A percentile compares a stretch with the other conserved stretches of the same genome.
Evolutionary conservation across 2,797 vertebrate genomes (phyloP).

Genomic region (Gymnothorax reevesii): DNA sequence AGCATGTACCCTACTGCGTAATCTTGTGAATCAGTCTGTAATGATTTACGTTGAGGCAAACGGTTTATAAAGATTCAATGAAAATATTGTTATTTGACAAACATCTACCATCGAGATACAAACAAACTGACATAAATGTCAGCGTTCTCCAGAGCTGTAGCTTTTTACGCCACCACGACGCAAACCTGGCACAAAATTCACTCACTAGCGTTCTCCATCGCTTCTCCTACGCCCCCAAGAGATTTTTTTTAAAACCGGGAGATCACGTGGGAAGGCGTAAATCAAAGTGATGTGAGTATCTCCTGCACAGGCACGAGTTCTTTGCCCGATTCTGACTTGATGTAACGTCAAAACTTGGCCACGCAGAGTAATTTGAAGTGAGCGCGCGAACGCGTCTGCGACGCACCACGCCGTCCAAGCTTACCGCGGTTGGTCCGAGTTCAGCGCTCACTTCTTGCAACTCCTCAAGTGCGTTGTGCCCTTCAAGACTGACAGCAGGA

Average conservation of each 20-base stretch:
- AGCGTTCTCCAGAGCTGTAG: no score
- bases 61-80: no score
- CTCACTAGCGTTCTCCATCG: background rate
- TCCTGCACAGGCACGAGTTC: background rate
- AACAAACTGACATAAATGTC: no score
- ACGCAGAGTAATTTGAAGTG: conserved; percentile 49
- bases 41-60: no score
- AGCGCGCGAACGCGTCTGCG: conserved; percentile 36
- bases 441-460: conserved; percentile 40
- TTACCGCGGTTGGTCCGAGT: conserved; percentile 49
- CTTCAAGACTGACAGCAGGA: background rate
- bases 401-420: conserved; percentile 41
- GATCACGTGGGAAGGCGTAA: background rate
- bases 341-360: background rate
- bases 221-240: background rate
- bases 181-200: background rate
- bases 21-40: no score
- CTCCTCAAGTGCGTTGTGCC: conserved; percentile 4
- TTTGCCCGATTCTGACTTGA: conserved; percentile 32
- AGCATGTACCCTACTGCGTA: no score
- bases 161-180: no score
- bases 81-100: no score
- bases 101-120: no score
- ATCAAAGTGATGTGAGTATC: background rate
- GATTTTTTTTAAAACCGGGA: background rate